Evolutionary conservation across 2,888 invertebrate genomes (phyloP).

Genomic region (Lamellibrachia columna): DNA sequence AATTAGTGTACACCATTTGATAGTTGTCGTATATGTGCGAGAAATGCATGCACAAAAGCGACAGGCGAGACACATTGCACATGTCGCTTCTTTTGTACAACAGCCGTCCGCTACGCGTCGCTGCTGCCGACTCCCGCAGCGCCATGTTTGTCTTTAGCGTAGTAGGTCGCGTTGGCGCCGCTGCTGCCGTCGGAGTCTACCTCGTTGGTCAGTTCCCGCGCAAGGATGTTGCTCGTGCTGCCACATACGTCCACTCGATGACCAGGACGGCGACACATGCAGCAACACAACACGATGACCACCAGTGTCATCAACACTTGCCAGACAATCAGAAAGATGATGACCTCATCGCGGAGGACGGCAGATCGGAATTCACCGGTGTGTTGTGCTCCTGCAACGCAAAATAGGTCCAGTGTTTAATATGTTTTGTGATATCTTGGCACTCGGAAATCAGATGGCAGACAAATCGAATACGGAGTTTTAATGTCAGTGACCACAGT

Average conservation of each 20-base stretch:
- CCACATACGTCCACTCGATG: not conserved
- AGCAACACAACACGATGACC: not conserved
- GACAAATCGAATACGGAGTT: too few species aligned
- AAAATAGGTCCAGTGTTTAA: not conserved
- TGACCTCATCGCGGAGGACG: not conserved
- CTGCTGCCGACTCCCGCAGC: not conserved
- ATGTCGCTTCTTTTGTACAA: not conserved
- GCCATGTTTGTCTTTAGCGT: not conserved
- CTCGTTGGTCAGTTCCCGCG: constrained; percentile 4
- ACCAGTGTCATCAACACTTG: not conserved
- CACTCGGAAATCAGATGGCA: too few species aligned
- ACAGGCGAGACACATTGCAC: not conserved
- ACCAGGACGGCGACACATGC: not conserved
- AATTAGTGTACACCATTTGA: too few species aligned
- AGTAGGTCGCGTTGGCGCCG: not conserved
- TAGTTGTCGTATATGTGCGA: not conserved
- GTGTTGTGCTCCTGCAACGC: not conserved
- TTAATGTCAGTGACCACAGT: too few species aligned
- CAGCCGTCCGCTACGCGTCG: not conserved
- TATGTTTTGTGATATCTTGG: too few species aligned
- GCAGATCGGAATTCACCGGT: not conserved
- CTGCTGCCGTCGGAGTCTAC: not conserved
- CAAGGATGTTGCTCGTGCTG: not conserved
- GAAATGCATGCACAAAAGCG: not conserved
- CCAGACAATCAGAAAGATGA: not conserved